Evolutionary conservation across 2,797 vertebrate species (phyloP).

Genomic region (Centropyge bicolor): DNA sequence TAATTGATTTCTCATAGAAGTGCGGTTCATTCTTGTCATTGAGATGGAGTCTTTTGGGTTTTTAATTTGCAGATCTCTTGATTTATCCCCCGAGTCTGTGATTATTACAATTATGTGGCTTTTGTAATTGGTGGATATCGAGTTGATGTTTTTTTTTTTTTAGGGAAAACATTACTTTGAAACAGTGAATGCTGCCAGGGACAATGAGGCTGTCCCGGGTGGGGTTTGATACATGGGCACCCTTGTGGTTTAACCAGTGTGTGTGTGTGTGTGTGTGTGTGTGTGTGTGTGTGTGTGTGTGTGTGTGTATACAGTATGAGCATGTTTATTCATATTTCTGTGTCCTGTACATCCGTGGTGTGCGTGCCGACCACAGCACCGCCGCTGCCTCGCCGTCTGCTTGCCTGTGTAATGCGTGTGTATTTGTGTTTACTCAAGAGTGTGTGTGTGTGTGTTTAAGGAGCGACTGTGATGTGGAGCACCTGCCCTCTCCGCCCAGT

Average conservation of each 20-base stretch:
- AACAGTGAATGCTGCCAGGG: constrained; percentile 69
- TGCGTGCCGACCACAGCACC: constrained; percentile 58
- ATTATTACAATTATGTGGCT: constrained; percentile 82
- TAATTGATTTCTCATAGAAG: constrained; percentile 78
- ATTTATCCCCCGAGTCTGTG: constrained; percentile 74
- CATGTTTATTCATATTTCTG: constrained; percentile 71
- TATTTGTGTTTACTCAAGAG: constrained; percentile 63
- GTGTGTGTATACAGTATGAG: constrained; percentile 39
- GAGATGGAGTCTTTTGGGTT: constrained; percentile 57
- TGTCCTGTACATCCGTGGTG: constrained; percentile 48
- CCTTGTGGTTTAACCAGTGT: constrained; percentile 57
- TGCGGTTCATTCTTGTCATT: constrained; percentile 69
- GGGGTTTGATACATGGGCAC: constrained; percentile 67
- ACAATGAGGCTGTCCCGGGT: constrained; percentile 68
- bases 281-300: too few species aligned
- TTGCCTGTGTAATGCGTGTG: constrained; percentile 37
- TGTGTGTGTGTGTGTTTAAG: constrained; percentile 37
- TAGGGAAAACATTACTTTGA: constrained; percentile 67
- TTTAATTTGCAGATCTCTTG: constrained; percentile 77
- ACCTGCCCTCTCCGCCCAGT: constrained; percentile 73
- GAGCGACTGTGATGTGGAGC: constrained; percentile 70
- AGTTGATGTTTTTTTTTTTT: constrained; percentile 67
- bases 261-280: constrained; percentile 36
- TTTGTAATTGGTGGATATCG: constrained; percentile 78
- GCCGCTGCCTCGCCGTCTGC: constrained; percentile 58